Percentiles rank a stretch among this genome's conserved stretches.
These are phyloP conservation scores for Sturnus vulgaris DNA, from an alignment of 2,113 vertebrate species.

Conservation along the genomic window DNA sequence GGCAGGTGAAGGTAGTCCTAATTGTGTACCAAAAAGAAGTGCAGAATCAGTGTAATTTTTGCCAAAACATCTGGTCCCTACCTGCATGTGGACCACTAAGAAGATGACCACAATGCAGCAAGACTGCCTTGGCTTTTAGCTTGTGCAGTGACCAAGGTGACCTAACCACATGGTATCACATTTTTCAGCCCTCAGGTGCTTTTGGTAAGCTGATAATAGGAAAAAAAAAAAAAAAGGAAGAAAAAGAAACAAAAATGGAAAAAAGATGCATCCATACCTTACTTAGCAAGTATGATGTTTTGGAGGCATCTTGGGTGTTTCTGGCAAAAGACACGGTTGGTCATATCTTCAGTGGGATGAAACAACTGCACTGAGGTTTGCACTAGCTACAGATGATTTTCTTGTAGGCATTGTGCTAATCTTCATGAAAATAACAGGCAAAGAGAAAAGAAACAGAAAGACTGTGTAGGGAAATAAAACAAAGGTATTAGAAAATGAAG, in stretches of 20 bases:
- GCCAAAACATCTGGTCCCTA: neutral
- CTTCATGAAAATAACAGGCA: neutral
- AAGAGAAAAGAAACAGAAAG: neutral
- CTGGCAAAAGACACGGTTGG: neutral
- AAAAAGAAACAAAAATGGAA: too few species aligned
- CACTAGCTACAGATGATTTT: neutral
- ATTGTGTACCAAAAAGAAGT: neutral
- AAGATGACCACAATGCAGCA: neutral
- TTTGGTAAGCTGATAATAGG: neutral
- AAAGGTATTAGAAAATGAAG: neutral
- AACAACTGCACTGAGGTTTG: neutral
- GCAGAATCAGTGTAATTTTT: neutral
- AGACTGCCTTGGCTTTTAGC: neutral
- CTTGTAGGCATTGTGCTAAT: neutral
- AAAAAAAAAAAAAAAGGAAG: rapidly evolving
- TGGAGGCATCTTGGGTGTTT: neutral
- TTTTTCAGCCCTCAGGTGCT: neutral
- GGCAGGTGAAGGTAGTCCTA: neutral
- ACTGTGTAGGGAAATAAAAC: neutral
- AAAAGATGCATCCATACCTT: neutral
- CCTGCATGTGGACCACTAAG: neutral
- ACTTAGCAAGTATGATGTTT: neutral
- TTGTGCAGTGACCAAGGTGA: neutral
- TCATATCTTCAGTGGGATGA: neutral
- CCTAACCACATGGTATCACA: neutral